These are phyloP conservation scores for Varecia variegata DNA, from an alignment of 2,797 vertebrate genomes.

Conservation along the genomic window DNA sequence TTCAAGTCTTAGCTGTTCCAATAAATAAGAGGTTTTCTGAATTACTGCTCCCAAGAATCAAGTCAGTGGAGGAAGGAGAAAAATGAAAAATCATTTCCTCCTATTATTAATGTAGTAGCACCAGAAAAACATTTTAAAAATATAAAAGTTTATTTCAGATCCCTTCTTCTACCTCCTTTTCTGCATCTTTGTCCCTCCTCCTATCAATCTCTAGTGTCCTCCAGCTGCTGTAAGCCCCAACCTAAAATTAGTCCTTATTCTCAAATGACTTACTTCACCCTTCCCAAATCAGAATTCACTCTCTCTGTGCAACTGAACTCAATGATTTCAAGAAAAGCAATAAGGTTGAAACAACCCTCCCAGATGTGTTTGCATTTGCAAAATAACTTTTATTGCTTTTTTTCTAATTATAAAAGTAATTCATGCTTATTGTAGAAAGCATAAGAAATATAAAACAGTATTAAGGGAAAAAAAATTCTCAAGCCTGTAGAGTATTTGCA, in stretches of 20 bases:
- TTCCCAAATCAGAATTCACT: background rate
- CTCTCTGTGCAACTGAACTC: background rate
- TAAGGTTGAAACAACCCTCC: slow-evolving; percentile 42
- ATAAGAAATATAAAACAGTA: slow-evolving; percentile 43
- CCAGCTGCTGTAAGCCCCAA: background rate
- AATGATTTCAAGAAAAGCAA: slow-evolving; percentile 29
- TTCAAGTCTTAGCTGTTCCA: background rate
- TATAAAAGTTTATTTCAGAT: background rate
- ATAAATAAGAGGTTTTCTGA: background rate
- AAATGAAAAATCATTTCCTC: background rate
- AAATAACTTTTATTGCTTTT: slow-evolving; percentile 57
- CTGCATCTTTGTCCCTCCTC: background rate
- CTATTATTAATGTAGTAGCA: background rate
- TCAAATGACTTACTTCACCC: background rate
- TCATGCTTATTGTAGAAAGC: slow-evolving; percentile 45
- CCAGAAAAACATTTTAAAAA: background rate
- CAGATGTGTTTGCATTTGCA: slow-evolving; percentile 45
- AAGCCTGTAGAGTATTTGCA: slow-evolving; percentile 28
- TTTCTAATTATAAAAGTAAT: slow-evolving; percentile 63
- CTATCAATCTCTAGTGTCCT: background rate
- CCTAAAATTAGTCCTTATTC: background rate
- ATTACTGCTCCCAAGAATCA: background rate
- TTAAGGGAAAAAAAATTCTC: background rate
- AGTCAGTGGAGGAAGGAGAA: background rate
- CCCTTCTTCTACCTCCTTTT: background rate